Conservation (phyloP, 1,140 invertebrate genomes). For the Sycobia sp. region DNA sequence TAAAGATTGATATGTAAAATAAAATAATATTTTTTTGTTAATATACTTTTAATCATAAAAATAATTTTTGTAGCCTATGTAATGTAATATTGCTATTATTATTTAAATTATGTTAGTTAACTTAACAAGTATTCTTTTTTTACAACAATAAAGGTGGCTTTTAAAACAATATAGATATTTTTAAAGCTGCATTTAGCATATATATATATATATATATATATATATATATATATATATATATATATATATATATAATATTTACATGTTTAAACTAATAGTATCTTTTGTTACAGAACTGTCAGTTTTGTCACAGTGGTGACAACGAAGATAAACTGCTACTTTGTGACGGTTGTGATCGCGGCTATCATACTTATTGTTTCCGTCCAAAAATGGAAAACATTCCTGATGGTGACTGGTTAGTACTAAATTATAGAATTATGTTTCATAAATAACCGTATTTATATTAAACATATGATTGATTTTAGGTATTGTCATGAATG, state of each 20-base stretch:
- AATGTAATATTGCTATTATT: no score
- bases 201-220: background rate
- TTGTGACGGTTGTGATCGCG: slow-evolving; percentile 97
- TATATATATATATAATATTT: background rate
- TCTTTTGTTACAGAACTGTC: slow-evolving; percentile 85
- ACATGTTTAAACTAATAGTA: background rate
- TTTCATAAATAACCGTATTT: background rate
- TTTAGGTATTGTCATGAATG: slow-evolving; percentile 92
- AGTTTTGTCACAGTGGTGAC: slow-evolving; percentile 94
- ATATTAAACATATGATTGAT: background rate
- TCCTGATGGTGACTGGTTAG: slow-evolving; percentile 95
- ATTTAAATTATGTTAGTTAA: no score
- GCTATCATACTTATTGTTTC: slow-evolving; percentile 98
- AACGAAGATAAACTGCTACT: slow-evolving; percentile 93
- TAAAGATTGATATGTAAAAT: no score
- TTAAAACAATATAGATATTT: background rate
- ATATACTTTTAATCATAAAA: no score
- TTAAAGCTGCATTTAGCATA: slow-evolving; percentile 13
- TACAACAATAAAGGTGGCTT: no score
- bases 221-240: background rate
- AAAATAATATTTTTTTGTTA: no score
- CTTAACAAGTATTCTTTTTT: no score
- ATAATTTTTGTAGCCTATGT: no score
- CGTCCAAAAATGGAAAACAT: slow-evolving; percentile 95
- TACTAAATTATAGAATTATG: slow-evolving; percentile 22